phyloP scores from a whole-genome alignment of 2,113 vertebrate genomes.

The zebrafish (Danio rerio) region GRCz12tu NC_133191.1:7081501-7082000 shows the following conservation, averaged over 20 bases:
- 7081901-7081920: too few species aligned
- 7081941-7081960: too few species aligned
- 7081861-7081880: too few species aligned
- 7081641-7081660: slow-evolving; percentile 98
- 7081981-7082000: too few species aligned
- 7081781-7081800: neutral
- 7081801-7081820: too few species aligned
- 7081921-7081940: too few species aligned
- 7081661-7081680: slow-evolving; percentile 93
- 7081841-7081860: too few species aligned
- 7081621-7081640: slow-evolving; percentile 94
- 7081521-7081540: neutral
- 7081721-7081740: slow-evolving; percentile 92
- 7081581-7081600: slow-evolving; percentile 92
- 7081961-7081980: too few species aligned
- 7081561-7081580: slow-evolving; percentile 86
- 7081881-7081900: too few species aligned
- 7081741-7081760: slow-evolving; percentile 62
- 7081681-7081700: slow-evolving; percentile 94
- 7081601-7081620: slow-evolving; percentile 99
- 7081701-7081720: slow-evolving; percentile 99
- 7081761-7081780: neutral
- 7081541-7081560: slow-evolving; percentile 1
- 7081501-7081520: neutral
- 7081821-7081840: too few species aligned